A percentile compares a stretch with the other conserved stretches of the same genome.
phyloP scores from a whole-genome alignment of 2,888 invertebrate species.

The Thyatira batis region DNA sequence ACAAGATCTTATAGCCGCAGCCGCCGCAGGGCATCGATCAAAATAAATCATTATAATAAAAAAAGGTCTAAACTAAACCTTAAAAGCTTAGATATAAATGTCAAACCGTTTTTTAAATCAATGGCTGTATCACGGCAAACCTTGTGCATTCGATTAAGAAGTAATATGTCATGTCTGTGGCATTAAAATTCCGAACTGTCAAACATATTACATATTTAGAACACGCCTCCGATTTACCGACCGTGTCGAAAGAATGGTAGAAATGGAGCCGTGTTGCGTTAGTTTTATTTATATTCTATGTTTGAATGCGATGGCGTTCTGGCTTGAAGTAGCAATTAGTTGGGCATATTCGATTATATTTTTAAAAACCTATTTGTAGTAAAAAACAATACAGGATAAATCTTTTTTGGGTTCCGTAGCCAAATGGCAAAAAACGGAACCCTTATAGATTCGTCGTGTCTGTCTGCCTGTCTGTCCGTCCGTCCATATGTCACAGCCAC shows the following conservation, averaged over 20 bases:
- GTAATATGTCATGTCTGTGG: neutral
- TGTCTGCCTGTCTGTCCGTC: too few species aligned
- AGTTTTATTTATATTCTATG: neutral
- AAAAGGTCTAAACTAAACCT: neutral
- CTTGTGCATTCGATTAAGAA: neutral
- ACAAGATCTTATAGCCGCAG: neutral
- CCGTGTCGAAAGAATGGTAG: neutral
- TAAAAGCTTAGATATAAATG: neutral
- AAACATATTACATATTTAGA: constrained; percentile 5
- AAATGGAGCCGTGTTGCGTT: neutral
- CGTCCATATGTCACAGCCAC: too few species aligned
- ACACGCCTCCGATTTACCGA: neutral
- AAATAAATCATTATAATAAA: neutral
- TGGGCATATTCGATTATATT: neutral
- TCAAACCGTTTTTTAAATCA: neutral
- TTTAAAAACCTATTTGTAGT: too few species aligned
- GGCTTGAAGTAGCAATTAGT: neutral
- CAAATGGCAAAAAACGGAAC: too few species aligned
- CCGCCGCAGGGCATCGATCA: neutral
- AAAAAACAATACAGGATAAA: too few species aligned
- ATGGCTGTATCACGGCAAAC: neutral
- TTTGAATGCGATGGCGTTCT: neutral
- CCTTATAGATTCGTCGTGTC: too few species aligned
- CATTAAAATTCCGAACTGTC: constrained; percentile 5
- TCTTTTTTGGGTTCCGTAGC: too few species aligned